Conservation (phyloP, 2,113 vertebrate genomes). For the Calcarius ornatus region DNA sequence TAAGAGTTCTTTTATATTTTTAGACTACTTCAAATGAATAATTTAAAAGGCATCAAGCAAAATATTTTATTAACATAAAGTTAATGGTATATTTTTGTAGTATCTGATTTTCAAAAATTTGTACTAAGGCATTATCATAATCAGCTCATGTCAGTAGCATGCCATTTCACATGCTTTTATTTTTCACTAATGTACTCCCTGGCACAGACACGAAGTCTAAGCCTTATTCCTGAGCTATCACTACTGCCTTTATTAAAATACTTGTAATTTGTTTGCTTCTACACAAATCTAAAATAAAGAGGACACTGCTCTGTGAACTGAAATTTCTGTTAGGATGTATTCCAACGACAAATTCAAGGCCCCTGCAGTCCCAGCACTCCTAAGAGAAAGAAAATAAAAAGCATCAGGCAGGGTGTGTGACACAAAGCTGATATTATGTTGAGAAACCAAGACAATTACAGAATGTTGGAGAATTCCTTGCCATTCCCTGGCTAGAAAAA, state of each 20-base stretch:
- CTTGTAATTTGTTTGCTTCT: slow-evolving; percentile 56
- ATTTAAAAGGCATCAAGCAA: slow-evolving; percentile 82
- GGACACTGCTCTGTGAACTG: not conserved
- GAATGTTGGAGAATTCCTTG: not conserved
- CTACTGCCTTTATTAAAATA: slow-evolving; percentile 55
- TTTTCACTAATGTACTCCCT: slow-evolving; percentile 73
- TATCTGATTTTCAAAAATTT: slow-evolving; percentile 82
- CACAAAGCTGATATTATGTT: slow-evolving; percentile 11
- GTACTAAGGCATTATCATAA: slow-evolving; percentile 77
- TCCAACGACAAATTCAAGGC: slow-evolving; percentile 21
- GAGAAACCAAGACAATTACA: slow-evolving; percentile 18
- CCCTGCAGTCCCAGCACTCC: not conserved
- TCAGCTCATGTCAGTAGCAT: slow-evolving; percentile 75
- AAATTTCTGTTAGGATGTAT: slow-evolving; percentile 33
- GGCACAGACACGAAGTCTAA: slow-evolving; percentile 51
- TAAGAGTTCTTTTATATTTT: slow-evolving; percentile 85
- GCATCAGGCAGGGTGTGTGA: not conserved
- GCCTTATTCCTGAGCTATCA: slow-evolving; percentile 50
- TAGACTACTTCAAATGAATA: slow-evolving; percentile 83
- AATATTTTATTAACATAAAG: slow-evolving; percentile 87
- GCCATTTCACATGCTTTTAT: slow-evolving; percentile 72
- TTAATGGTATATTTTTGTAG: slow-evolving; percentile 83
- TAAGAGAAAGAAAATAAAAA: slow-evolving; percentile 11
- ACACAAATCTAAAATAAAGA: slow-evolving; percentile 15
- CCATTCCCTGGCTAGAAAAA: slow-evolving; percentile 4